Base-by-base conservation (phyloP, 1,140 invertebrate genomes). In the Drosophila kurseongensis region DNA sequence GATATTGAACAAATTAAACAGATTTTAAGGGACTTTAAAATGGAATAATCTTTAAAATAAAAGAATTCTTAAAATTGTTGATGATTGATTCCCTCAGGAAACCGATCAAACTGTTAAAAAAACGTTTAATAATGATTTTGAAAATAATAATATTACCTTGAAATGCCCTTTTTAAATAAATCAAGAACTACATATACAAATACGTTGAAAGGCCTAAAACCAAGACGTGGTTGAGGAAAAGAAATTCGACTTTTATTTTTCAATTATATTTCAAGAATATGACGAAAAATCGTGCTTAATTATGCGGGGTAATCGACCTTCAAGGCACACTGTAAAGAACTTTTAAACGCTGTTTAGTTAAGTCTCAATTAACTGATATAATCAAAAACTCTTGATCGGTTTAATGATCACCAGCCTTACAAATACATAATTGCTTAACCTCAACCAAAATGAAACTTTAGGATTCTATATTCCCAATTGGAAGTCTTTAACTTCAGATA, bases 231-330 rank as follows among this genome's bases (percentile, higher is more conserved):
- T 51, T 51, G 8, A 51, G 18, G 35, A 9, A 36, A 10, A 16
- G 1, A 36, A 36, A 36, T 36, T 16, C n/a, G 2, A 35, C 32
- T 38, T 38, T 13, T 8, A 18, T 13, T 54, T 18, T 54, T 13
- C 1, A 54, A 38, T 38, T 8, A 38, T 27, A 41, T 14, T 41
- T 56, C 5, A 40, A 60, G 35, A 23, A 44, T 6, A 42, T 42
- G 40, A n/a, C 32, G 18, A 3, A 10, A 29, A 61, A 18, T 63
- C 47, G 27, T 35, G 16, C 63, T 29, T 56, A 40, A 56, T 56
- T 48, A 65, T 16, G n/a, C 18, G 45, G 29, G 44, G 65, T 48
- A 69, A 40, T 48, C 27, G 36, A 58, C 67, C 52, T 71, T 71
- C 35, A 57, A 6, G 6, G 27, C 27, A 18, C 51, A 48, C 67